Evolutionary conservation across 2,888 invertebrate genomes (phyloP).

Genomic region (Marronus borbonicus): DNA sequence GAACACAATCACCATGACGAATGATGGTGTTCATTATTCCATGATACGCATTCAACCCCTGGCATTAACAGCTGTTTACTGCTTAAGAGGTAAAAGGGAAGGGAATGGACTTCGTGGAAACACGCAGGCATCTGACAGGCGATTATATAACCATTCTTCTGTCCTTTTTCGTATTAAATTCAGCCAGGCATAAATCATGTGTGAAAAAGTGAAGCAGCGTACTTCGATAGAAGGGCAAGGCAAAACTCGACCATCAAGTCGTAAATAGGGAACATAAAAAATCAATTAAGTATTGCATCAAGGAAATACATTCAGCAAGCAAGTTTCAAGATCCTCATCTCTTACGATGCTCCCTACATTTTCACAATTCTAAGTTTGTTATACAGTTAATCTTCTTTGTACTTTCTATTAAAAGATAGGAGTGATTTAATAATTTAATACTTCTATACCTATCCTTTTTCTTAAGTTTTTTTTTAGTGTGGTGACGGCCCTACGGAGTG

Average conservation of each 20-base stretch:
- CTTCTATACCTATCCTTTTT: too few relatives aligned
- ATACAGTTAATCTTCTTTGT: too few relatives aligned
- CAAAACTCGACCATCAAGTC: constrained; percentile 2
- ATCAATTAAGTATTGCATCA: constrained; percentile 25
- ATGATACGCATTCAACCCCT: constrained; percentile 22
- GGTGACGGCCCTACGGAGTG: too few relatives aligned
- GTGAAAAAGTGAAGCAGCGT: constrained; percentile 14
- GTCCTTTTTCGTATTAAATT: constrained; percentile 14
- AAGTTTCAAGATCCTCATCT: not conserved
- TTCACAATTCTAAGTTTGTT: too few relatives aligned
- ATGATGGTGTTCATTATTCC: constrained; percentile 29
- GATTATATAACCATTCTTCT: constrained; percentile 41
- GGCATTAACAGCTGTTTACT: constrained; percentile 27
- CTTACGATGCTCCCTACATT: too few relatives aligned
- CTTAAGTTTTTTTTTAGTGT: too few relatives aligned
- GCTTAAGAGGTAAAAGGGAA: constrained; percentile 22
- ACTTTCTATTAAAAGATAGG: too few relatives aligned
- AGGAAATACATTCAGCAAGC: not conserved
- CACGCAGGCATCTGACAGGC: constrained; percentile 40
- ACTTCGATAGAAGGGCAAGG: not conserved
- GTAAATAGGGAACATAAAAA: constrained; percentile 27
- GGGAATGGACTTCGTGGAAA: constrained; percentile 35
- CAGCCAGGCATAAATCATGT: constrained; percentile 17
- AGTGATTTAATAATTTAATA: too few relatives aligned
- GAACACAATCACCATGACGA: constrained; percentile 23